Evolutionary conservation across 2,888 invertebrate species (phyloP), one percentile per base, ranked within the genome.

Genomic region (Matsumyia berberina): DNA sequence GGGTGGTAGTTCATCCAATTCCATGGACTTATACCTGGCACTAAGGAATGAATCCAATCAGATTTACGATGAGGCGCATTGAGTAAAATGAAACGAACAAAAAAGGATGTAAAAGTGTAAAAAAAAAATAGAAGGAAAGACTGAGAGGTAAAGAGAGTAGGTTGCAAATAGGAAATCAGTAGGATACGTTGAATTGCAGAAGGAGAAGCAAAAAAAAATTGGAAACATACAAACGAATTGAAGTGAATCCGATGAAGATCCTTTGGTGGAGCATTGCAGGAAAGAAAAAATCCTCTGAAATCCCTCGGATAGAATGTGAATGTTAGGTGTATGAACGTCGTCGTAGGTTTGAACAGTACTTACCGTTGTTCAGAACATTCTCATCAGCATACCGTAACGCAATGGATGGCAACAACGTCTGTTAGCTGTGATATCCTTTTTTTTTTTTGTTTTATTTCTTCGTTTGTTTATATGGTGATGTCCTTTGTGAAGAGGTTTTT

Each of bases 11-110:
- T 64, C 39, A 79, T 66, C 37, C 58, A 66, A 66, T 72, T 53
- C 51, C 35, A 64, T 37, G 24, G 62, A 72, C 77, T 66, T 58
- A 82, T 82, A 77, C 78, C 78, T 78, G 78, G 77, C 78, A 82
- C 64, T 77, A 82, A 77, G 66, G 72, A 77, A 78, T 72, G 72
- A 82, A 82, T 82, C 72, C 77, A 72, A 78, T 78, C 82, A 60
- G 78, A 78, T 82, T 82, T 78, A 60, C 72, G 70, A 77, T 77
- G 77, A 72, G 44, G 24, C 77, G 24, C 44, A 70, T 49, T 69
- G 42, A 73, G 19, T 12, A 67, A 57, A 44, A 44, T 17, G 57
- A 72, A 57, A 73, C 17, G 42, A 57, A 46, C 39, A 58, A 67
- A 46, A 62, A 58, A 2, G 37, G 12, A 49, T 69, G 57, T 31